These are phyloP conservation scores for Nothobranchius furzeri DNA, from an alignment of 2,113 vertebrate species.

Conservation along the genomic window DNA sequence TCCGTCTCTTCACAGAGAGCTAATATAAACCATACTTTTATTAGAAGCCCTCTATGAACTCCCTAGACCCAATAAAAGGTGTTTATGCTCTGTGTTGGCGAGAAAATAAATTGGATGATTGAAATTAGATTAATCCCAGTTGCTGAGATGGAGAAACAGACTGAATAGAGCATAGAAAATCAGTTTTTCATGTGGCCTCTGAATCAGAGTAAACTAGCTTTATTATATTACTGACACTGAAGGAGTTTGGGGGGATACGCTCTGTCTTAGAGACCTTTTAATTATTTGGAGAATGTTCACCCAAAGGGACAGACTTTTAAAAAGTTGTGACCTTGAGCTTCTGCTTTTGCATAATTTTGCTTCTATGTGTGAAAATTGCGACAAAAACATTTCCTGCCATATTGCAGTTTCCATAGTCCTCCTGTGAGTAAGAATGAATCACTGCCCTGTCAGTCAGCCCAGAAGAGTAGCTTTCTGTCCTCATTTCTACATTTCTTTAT, in stretches of 20 bases:
- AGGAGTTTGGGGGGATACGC: constrained; percentile 44
- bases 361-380: neutral
- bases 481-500: constrained; percentile 3
- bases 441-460: constrained; percentile 20
- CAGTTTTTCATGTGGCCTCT: constrained; percentile 40
- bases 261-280: constrained; percentile 41
- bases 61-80: constrained; percentile 60
- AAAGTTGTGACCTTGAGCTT: constrained; percentile 1
- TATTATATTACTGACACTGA: constrained; percentile 37
- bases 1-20: constrained; percentile 10
- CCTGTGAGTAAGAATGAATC: constrained; percentile 41
- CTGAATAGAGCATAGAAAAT: constrained; percentile 14
- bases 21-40: constrained; percentile 68
- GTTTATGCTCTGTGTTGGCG: constrained; percentile 64
- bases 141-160: constrained; percentile 29
- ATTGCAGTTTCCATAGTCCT: constrained; percentile 24
- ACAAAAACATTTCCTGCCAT: constrained; percentile 24
- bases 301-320: neutral
- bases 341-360: neutral
- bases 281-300: constrained; percentile 23
- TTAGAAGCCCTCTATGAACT: constrained; percentile 59
- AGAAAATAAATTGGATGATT: constrained; percentile 53
- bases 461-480: constrained; percentile 1
- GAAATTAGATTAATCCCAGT: constrained; percentile 59
- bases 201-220: constrained; percentile 31